phyloP scores from a whole-genome alignment of 2,797 vertebrate genomes.

The Geotrypetes seraphini region DNA sequence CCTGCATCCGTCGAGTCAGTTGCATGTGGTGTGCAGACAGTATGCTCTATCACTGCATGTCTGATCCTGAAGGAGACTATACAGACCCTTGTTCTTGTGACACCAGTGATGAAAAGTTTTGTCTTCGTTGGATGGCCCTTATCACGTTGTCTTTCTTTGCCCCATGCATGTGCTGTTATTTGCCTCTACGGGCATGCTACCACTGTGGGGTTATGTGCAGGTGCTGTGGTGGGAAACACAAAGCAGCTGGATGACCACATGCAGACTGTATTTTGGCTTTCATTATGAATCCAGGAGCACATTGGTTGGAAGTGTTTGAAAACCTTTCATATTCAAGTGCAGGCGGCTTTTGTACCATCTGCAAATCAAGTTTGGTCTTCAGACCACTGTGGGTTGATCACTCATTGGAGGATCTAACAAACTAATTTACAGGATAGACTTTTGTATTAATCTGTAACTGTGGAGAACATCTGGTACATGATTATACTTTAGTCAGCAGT shows the following conservation, averaged over 20 bases:
- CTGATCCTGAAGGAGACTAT: conserved; percentile 94
- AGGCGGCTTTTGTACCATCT: conserved; percentile 48
- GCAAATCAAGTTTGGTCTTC: background rate
- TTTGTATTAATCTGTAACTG: conserved; percentile 56
- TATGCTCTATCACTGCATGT: conserved; percentile 98
- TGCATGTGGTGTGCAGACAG: conserved; percentile 97
- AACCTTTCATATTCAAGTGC: conserved; percentile 33
- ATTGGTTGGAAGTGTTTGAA: conserved; percentile 33
- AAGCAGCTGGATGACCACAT: conserved; percentile 71
- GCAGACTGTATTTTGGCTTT: conserved; percentile 38
- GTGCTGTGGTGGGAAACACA: conserved; percentile 93
- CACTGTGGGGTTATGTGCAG: conserved; percentile 80
- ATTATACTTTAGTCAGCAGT: conserved; percentile 48
- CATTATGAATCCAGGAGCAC: conserved; percentile 43
- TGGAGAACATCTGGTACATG: conserved; percentile 68
- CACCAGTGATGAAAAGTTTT: conserved; percentile 81
- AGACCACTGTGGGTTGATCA: conserved; percentile 38
- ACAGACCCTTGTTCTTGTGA: conserved; percentile 94
- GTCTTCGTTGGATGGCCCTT: conserved; percentile 92
- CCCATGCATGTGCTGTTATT: conserved; percentile 96
- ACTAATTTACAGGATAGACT: conserved; percentile 41
- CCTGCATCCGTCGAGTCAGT: conserved; percentile 81
- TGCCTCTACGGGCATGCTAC: conserved; percentile 87
- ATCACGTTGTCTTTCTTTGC: conserved; percentile 87
- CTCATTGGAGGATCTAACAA: conserved; percentile 49